Conservation (phyloP, 1,140 invertebrate species). For the Drosophila truncata region DNA sequence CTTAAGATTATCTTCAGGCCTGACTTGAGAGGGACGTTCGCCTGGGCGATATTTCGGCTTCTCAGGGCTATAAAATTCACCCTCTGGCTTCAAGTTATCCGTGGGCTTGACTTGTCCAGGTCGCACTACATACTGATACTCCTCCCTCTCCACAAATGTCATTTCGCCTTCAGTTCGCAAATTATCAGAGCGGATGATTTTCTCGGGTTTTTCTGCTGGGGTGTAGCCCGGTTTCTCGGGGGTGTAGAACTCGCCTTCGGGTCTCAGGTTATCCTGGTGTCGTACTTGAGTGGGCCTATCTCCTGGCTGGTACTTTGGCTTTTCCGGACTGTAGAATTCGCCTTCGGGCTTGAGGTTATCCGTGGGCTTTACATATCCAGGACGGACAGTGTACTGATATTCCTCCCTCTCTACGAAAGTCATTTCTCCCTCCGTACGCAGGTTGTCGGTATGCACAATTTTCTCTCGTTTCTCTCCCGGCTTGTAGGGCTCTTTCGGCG, state of each 20-base stretch:
- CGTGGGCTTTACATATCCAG: slow-evolving; percentile 86
- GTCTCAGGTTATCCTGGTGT: slow-evolving; percentile 87
- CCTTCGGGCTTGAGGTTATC: slow-evolving; percentile 89
- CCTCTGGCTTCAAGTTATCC: slow-evolving; percentile 88
- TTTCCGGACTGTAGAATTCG: slow-evolving; percentile 86
- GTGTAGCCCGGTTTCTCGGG: slow-evolving; percentile 86
- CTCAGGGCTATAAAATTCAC: slow-evolving; percentile 85
- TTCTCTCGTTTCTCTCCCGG: slow-evolving; percentile 66
- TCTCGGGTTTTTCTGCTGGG: slow-evolving; percentile 87
- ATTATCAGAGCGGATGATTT: slow-evolving; percentile 88
- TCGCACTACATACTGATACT: slow-evolving; percentile 86
- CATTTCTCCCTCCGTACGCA: slow-evolving; percentile 87
- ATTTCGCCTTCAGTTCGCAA: slow-evolving; percentile 88
- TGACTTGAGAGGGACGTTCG: slow-evolving; percentile 85
- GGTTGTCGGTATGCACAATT: slow-evolving; percentile 86
- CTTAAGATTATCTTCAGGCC: slow-evolving; percentile 75
- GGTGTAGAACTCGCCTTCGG: slow-evolving; percentile 89
- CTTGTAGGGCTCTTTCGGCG: slow-evolving; percentile 85
- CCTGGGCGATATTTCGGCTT: slow-evolving; percentile 81
- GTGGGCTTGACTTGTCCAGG: slow-evolving; percentile 87
- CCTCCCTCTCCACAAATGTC: slow-evolving; percentile 85
- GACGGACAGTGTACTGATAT: slow-evolving; percentile 86
- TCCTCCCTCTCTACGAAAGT: slow-evolving; percentile 86
- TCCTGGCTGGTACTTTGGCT: slow-evolving; percentile 62
- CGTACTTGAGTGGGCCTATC: slow-evolving; percentile 85